These are phyloP conservation scores for Centropyge bicolor DNA, from an alignment of 2,797 vertebrate species.

Conservation along the genomic window DNA sequence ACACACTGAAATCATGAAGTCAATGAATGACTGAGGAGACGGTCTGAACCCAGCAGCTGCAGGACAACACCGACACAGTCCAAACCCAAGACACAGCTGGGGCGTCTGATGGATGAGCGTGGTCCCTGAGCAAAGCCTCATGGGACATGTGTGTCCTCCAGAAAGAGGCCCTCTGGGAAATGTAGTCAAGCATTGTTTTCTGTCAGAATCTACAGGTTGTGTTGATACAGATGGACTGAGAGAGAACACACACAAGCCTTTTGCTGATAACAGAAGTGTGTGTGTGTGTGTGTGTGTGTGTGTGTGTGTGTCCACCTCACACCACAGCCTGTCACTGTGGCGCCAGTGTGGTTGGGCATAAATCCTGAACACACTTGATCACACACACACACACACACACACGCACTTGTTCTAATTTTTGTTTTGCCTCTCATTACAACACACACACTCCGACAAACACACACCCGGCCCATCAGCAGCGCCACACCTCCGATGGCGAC, in stretches of 20 bases:
- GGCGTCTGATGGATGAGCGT: not conserved
- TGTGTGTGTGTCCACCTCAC: constrained; percentile 49
- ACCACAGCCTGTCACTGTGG: constrained; percentile 67
- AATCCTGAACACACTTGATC: constrained; percentile 63
- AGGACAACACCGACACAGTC: not conserved
- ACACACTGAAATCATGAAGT: no score
- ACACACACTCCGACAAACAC: constrained; percentile 17
- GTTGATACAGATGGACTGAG: not conserved
- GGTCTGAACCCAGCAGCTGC: not conserved
- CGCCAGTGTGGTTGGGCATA: constrained; percentile 62
- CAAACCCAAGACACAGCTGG: constrained; percentile 7
- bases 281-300: constrained; percentile 35
- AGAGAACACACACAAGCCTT: not conserved
- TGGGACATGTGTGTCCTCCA: constrained; percentile 33
- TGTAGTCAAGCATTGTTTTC: constrained; percentile 29
- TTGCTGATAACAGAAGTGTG: constrained; percentile 5
- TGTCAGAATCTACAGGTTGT: not conserved
- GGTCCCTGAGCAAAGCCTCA: constrained; percentile 35
- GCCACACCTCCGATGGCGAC: constrained; percentile 72
- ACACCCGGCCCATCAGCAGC: constrained; percentile 30
- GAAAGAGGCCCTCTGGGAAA: constrained; percentile 37
- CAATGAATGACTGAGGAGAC: no score
- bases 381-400: constrained; percentile 48
- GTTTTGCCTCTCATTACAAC: constrained; percentile 4
- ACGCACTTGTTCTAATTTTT: constrained; percentile 32